Base-by-base conservation (phyloP, 2,113 vertebrate genomes). In the Poicephalus meyeri region DNA sequence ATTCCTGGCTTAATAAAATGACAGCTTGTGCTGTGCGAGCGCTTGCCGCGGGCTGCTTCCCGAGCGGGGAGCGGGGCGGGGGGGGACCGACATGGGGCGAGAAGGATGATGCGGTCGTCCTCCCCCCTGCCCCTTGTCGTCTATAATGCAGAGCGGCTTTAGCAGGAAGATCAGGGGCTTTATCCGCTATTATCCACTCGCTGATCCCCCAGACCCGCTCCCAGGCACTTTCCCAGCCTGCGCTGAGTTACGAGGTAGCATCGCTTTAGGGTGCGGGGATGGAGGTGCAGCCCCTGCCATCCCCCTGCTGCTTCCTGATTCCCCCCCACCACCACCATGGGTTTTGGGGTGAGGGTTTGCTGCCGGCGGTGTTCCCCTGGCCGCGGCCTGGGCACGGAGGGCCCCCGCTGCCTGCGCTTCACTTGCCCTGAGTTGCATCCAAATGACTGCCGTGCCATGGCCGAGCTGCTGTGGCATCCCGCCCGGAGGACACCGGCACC, bases 161-260 rank as follows among this genome's bases (percentile, higher is more conserved):
- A 91, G 84, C 69, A 16, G 78, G 20, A 11, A 72, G 90, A 94
- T 93, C 84, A 73, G 74, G 74, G 76, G 78, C 1, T 61, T 94
- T 29, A 95, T 87, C 88, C 6, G 85, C 92, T 95, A 91, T 95
- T 93, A 96, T 89, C 94, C 81, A 4, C 85, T 31, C 46, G 44
- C 55, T 87, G 68, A 89, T 81, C 60, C 73, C 65, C 60, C 46
- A 18, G 60, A n/a, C 84, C 90, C 16, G 9, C 20, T 2, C 31
- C 82, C 47, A 49, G 80, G 39, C 80, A 50, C 92, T 91, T 82
- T 58, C 69, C 82, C 64, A 35, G 63, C 64, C 76, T 19, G 39
- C 0, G 7, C 35, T 5, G 69, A 74, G 66, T 91, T 80, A 49
- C 1, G 19, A 3, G 42, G 23, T 8, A 82, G 37, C 63, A 17